Conservation (phyloP, 2,888 invertebrate genomes). For the Polydrusus cervinus region DNA sequence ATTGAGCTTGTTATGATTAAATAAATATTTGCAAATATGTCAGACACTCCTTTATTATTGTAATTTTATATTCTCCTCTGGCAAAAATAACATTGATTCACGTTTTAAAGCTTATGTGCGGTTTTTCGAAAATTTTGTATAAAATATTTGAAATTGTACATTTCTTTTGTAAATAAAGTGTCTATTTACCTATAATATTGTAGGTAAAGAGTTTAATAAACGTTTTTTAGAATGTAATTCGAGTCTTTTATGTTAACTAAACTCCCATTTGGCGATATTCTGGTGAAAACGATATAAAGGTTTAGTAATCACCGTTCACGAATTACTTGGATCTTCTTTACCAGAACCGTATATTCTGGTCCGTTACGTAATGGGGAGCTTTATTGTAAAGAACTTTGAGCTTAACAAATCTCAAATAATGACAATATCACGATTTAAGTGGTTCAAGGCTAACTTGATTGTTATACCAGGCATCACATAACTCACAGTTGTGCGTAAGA, state of each 20-base stretch:
- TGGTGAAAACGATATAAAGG: too few species aligned
- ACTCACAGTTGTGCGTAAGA: too few species aligned
- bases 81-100: not conserved
- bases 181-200: conserved; percentile 40
- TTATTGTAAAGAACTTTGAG: too few species aligned
- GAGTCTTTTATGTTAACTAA: conserved; percentile 9
- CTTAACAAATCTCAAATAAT: too few species aligned
- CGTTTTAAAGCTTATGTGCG: not conserved
- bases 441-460: too few species aligned
- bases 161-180: conserved; percentile 39
- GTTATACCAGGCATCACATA: too few species aligned
- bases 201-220: conserved; percentile 43
- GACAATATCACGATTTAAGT: too few species aligned
- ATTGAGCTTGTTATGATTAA: not conserved
- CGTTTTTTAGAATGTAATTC: conserved; percentile 35
- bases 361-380: too few species aligned
- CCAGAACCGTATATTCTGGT: too few species aligned
- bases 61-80: conserved; percentile 6
- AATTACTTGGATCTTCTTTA: too few species aligned
- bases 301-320: too few species aligned
- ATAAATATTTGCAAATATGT: not conserved
- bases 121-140: conserved; percentile 19
- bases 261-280: too few species aligned
- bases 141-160: conserved; percentile 40
- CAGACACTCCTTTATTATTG: conserved; percentile 7